Conservation (phyloP, 2,888 invertebrate genomes). For the Erebia palarica region DNA sequence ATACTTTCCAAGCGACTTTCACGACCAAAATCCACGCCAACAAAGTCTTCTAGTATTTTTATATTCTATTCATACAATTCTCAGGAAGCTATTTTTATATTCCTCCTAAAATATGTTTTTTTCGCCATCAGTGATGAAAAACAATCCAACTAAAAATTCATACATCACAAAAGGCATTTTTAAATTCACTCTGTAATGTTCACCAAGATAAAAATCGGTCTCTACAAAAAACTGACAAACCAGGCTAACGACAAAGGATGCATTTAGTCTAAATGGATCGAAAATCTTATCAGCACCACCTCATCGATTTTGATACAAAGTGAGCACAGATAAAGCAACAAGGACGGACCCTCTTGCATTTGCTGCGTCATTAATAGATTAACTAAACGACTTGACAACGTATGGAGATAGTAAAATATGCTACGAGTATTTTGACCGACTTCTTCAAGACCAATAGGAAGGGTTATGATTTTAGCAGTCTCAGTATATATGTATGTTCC, state of each 20-base stretch:
- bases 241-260: constrained; percentile 37
- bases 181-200: constrained; percentile 6
- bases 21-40: too few species aligned
- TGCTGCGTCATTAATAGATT: constrained; percentile 45
- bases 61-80: too few species aligned
- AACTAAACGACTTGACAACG: constrained; percentile 13
- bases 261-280: constrained; percentile 40
- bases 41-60: background rate
- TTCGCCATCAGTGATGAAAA: background rate
- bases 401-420: background rate
- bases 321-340: constrained; percentile 47
- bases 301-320: constrained; percentile 52
- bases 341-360: constrained; percentile 43
- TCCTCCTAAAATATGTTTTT: background rate
- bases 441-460: too few species aligned
- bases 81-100: background rate
- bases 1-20: too few species aligned
- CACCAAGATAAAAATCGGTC: constrained; percentile 32
- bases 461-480: too few species aligned
- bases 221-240: constrained; percentile 31
- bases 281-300: constrained; percentile 47
- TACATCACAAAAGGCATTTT: constrained; percentile 25
- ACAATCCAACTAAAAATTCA: constrained; percentile 2
- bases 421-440: background rate
- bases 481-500: too few species aligned